Evolutionary conservation across 2,888 invertebrate species (phyloP), one percentile per base, ranked within the genome.

Genomic region (Dioctria linearis): DNA sequence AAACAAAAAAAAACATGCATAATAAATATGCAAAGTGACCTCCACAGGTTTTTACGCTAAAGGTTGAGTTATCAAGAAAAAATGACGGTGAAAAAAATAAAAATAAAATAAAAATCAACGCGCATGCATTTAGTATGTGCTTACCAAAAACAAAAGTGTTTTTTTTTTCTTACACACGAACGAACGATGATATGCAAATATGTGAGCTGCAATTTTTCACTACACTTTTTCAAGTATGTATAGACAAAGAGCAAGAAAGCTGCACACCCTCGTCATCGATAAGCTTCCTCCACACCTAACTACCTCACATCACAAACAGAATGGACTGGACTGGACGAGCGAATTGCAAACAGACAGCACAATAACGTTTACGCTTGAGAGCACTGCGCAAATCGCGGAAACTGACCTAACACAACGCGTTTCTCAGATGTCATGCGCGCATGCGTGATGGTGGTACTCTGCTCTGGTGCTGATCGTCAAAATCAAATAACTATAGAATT

Each of bases 381-480:
- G 76, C 63, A 9, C 40, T 13, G 59, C 75, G 75, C 75, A 76
- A 76, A 42, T 76, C 76, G 25, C 25, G 63, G 76, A 37, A 76
- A 76, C 76, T 76, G 76, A 76, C 76, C 76, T 76, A 76, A 63
- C 76, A 39, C 76, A 76, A 76, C 51, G 25, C 25, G 39, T 76
- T 76, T 76, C 25, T 25, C 25, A 25, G 25, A 76, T 76, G 76
- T 76, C 63, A 63, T 76, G 76, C 76, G 63, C 75, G 25, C 25
- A 25, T 25, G 25, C 39, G 75, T 40, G 42, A 13, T 5, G 11
- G 59, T 25, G 1, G 25, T 25, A 25, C 75, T 65, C 43, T 5
- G 25, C 54, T n/a, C n/a, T 37, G 37, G 73, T 57, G 73, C 9
- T 9, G 40, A 59, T 59, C 57, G 59, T 25, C 25, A 25, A 25